Conservation (phyloP, 2,888 invertebrate genomes). For the Ophraella communa region DNA sequence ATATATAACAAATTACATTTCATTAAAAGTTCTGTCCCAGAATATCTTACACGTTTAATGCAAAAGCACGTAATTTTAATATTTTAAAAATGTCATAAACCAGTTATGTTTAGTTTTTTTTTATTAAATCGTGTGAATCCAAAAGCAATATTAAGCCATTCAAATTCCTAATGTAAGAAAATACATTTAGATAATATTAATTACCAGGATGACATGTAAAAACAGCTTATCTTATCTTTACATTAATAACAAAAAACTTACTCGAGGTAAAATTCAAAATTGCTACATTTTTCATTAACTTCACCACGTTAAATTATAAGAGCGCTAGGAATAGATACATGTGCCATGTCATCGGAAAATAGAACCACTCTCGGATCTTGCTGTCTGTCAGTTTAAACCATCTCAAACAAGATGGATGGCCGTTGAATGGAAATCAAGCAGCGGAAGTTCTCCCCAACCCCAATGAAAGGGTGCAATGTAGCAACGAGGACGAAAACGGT, state of each 20-base stretch:
- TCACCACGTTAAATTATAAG: slow-evolving; percentile 4
- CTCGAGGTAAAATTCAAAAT: not conserved
- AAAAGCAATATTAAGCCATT: too few relatives aligned
- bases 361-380: slow-evolving; percentile 58
- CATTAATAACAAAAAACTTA: not conserved
- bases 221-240: too few relatives aligned
- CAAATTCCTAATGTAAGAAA: too few relatives aligned
- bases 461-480: slow-evolving; percentile 49
- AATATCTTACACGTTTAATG: too few relatives aligned
- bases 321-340: slow-evolving; percentile 51
- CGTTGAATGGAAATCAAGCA: slow-evolving; percentile 69
- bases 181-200: too few relatives aligned
- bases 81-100: too few relatives aligned
- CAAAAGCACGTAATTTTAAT: too few relatives aligned
- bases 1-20: too few relatives aligned
- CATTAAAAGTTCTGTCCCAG: too few relatives aligned
- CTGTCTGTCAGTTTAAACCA: slow-evolving; percentile 62
- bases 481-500: slow-evolving; percentile 33
- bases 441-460: slow-evolving; percentile 55
- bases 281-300: not conserved
- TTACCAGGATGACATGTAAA: too few relatives aligned
- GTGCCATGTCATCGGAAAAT: slow-evolving; percentile 58
- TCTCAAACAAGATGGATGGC: slow-evolving; percentile 71
- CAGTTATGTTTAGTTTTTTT: too few relatives aligned
- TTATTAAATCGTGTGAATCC: too few relatives aligned